Evolutionary conservation across 2,113 vertebrate species (phyloP), one percentile per base, ranked within the genome.

Genomic region (Etheostoma cragini): DNA sequence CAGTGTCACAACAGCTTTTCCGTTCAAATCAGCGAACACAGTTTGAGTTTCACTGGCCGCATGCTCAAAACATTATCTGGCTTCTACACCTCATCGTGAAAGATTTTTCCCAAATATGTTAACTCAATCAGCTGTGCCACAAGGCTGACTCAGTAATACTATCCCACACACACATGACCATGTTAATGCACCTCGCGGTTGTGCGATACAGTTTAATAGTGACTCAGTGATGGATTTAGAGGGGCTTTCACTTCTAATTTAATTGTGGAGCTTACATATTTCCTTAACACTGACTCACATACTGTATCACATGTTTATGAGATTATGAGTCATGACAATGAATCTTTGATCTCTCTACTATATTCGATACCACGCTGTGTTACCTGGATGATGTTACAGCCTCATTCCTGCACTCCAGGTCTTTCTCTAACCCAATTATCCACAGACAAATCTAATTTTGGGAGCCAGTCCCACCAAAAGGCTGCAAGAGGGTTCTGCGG

Each of bases 371-470:
- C 26, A 21, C 15, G 35, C 10, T 42, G 72, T 80, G 81, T 71
- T 90, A 92, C 89, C 89, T 91, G 84, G 87, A 86, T 49, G 85
- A 86, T 86, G 87, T 89, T 91, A 84, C 81, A 72, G 68, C 60
- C 21, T 82, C 75, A 65, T 60, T 38, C 19, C n/a, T 5, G 33
- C 75, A 81, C 89, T 81, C 70, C 60, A 13, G 78, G 78, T 82
- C 82, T 87, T 61, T 70, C 80, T 83, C 63, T 91, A 93, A 94
- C 82, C 65, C 61, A 85, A 79, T 94, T 92, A 93, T 84, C 75
- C 76, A 30, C 82, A 81, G 88, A 92, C 91, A 93, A 92, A 95
- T 94, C 89, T 91, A 75, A 94, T 94, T 95, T 56, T 83, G 62
- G 78, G 73, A 86, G 86, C 88, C 50, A 56, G 89, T 91, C 81